These are phyloP conservation scores for Sarcophilus harrisii DNA, from an alignment of 2,797 vertebrate species.

Conservation along the genomic window DNA sequence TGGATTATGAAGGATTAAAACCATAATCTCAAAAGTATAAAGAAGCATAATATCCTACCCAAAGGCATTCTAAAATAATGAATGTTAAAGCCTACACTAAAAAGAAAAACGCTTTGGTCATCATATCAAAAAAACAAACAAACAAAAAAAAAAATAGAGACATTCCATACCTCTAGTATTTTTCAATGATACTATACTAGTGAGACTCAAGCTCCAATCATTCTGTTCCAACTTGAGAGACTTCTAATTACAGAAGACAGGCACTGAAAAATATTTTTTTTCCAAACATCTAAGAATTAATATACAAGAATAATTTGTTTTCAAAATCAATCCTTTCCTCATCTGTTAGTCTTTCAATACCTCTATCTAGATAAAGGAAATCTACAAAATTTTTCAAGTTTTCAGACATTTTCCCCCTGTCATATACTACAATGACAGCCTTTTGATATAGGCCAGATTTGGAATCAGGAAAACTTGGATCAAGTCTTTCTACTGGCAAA, in stretches of 20 bases:
- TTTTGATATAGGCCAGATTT: too few relatives aligned
- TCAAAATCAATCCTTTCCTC: too few relatives aligned
- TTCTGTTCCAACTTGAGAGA: not conserved
- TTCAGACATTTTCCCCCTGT: not conserved
- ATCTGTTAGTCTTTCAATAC: not conserved
- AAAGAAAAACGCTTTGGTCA: conserved; percentile 28
- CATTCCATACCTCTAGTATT: conserved; percentile 10
- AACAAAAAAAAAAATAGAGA: too few relatives aligned
- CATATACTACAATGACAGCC: too few relatives aligned
- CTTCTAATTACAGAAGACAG: not conserved
- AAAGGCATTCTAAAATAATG: conserved; percentile 48
- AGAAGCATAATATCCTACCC: conserved; percentile 10
- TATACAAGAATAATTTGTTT: not conserved
- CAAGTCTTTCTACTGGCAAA: not conserved
- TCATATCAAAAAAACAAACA: too few relatives aligned
- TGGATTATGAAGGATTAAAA: conserved; percentile 21
- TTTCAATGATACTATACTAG: not conserved
- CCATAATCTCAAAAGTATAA: conserved; percentile 35
- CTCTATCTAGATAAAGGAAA: not conserved
- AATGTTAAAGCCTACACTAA: conserved; percentile 29
- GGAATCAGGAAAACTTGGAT: too few relatives aligned
- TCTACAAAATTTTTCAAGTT: not conserved
- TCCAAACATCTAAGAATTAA: not conserved
- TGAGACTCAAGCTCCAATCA: not conserved
- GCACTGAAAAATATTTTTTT: not conserved